These are phyloP conservation scores for Brachionus sp. DNA, from an alignment of 1,140 invertebrate genomes.

Conservation along the genomic window DNA sequence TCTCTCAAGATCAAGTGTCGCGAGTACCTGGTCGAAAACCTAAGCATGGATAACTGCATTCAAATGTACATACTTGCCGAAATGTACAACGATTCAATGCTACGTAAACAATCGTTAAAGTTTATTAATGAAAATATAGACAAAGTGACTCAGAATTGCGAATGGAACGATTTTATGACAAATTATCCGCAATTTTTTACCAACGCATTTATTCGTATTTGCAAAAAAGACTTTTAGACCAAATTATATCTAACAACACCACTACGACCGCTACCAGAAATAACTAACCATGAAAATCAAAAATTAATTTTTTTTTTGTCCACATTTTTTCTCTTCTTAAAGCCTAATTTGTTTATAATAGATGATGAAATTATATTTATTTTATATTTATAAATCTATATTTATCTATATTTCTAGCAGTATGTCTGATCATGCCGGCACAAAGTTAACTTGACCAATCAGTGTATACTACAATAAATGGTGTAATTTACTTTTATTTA, in stretches of 20 bases:
- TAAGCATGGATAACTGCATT: conserved; percentile 1
- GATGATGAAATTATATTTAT: neutral
- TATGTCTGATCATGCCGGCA: no score
- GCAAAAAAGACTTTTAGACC: conserved; percentile 45
- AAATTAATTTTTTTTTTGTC: neutral
- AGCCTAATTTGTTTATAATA: neutral
- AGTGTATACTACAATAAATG: neutral
- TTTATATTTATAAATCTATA: neutral
- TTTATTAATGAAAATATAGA: conserved; percentile 43
- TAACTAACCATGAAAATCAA: neutral
- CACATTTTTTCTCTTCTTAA: neutral
- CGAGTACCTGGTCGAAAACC: conserved; percentile 14
- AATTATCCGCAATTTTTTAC: conserved; percentile 45
- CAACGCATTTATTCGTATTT: conserved; percentile 44
- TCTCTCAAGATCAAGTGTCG: conserved; percentile 44
- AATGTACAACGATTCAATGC: conserved; percentile 45
- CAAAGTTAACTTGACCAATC: neutral
- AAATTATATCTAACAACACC: neutral
- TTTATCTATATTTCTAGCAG: no score
- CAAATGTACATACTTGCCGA: conserved; percentile 34
- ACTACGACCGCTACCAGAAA: neutral
- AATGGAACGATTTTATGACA: conserved; percentile 43
- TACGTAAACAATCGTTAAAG: conserved; percentile 37
- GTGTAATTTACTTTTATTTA: neutral
- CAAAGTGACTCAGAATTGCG: conserved; percentile 12